Evolutionary conservation across 2,113 vertebrate species (phyloP), one percentile per base, ranked within the genome.

Genomic region (Trichechus manatus): DNA sequence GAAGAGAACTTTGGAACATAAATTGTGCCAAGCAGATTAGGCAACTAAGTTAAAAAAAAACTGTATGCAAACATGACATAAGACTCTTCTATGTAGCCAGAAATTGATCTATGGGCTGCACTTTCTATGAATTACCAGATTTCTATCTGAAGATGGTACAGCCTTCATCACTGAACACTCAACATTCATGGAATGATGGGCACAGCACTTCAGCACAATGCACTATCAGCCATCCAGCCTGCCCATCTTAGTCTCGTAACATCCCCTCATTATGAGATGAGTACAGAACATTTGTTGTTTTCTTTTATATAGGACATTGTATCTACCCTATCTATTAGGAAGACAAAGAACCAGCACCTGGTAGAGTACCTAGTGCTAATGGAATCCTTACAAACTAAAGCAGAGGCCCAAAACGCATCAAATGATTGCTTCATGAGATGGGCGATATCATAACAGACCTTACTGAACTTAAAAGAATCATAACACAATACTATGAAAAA

Each of bases 331-430:
- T 11, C 66, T 66, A 84, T 96, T 95, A 95, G 78, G 50, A 97
- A 94, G 56, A 59, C 64, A 96, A 96, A 96, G 61, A 92, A 77
- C n/a, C 90, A 91, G 81, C 83, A 93, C 94, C 85, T 93, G 47
- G 44, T 72, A 78, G 63, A 94, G 75, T 89, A 96, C 64, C 64
- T 83, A 89, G 33, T 93, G 53, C 36, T 94, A 97, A 94, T 74
- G 64, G 63, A 96, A 94, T 70, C 23, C 42, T 90, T 74, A 96
- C 19, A 96, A 80, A 92, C 94, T 22, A 77, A 87, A 89, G 50
- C 64, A 88, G 36, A 27, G 64, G 47, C 56, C 75, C 36, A 25
- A 89, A 96, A 94, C 53, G 79, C 87, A 92, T 91, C 78, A 95
- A 88, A 95, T 74, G 56, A 95, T 74, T 92, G 74, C 63, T 96